Evolutionary conservation across 2,888 invertebrate genomes (phyloP), one percentile per base, ranked within the genome.

Genomic region (Leucophenga maculata): DNA sequence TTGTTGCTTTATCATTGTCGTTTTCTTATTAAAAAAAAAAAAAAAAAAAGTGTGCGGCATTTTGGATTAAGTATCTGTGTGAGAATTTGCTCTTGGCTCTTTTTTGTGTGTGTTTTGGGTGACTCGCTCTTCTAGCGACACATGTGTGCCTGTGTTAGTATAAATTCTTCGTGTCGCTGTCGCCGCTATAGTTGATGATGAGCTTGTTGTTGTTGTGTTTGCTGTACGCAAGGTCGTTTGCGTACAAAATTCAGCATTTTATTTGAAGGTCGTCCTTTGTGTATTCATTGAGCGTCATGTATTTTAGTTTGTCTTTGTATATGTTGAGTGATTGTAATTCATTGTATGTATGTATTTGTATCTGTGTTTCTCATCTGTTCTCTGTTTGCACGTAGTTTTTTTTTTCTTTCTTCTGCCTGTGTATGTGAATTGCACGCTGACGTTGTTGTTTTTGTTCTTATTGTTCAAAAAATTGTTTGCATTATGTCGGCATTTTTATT

Each of bases 221-320:
- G 79, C 78, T 84, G 82, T 85, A 80, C 77, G 88, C 88, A 89
- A 89, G 88, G 88, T 89, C 88, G 88, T 88, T 88, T 88, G 87
- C 87, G 86, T 87, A 88, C 87, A 88, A 88, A 87, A 83, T 87
- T 87, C 86, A 86, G 84, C 86, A 87, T 87, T n/a, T n/a, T 85
- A 85, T 85, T 88, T 88, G 88, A 89, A 89, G 88, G 88, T 89
- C 88, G 88, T 89, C 88, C 87, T 87, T 88, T 82, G 78, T 78
- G 46, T 62, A 62, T 46, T 74, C 75, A 75, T 74, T 78, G 74
- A 75, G 73, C 76, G 74, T 77, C 26, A 6, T 39, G 39, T 39
- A 39, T 39, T 39, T 39, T 39, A 39, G 39, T 39, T 39, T 39
- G 39, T 3, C 8, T 39, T 11, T 39, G 39, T 39, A 11, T 39